Conservation (phyloP, 2,888 invertebrate genomes). For the Cerastis leucographa region DNA sequence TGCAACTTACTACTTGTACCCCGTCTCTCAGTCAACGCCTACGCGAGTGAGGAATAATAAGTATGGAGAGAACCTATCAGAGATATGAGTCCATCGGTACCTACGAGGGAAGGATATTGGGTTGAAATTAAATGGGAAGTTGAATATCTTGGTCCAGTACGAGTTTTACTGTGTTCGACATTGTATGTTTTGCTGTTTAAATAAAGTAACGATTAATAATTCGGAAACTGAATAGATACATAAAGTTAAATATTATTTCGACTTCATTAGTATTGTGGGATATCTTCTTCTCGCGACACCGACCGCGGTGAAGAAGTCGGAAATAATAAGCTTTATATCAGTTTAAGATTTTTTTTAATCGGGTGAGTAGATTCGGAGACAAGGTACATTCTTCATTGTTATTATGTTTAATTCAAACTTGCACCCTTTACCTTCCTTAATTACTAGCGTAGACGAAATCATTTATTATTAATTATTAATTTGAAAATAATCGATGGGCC, state of each 20-base stretch:
- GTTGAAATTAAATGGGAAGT: background rate
- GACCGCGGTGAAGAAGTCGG: background rate
- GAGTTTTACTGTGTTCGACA: background rate
- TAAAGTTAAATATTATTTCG: background rate
- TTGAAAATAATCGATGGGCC: background rate
- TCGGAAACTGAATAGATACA: background rate
- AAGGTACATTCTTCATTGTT: too few relatives aligned
- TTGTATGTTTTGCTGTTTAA: background rate
- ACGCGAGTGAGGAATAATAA: conserved; percentile 44
- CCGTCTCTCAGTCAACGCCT: conserved; percentile 29
- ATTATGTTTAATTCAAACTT: background rate
- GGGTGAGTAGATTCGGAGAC: background rate
- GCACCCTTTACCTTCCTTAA: background rate
- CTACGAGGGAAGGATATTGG: background rate
- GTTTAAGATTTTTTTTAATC: background rate
- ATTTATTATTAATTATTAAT: background rate
- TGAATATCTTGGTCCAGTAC: background rate
- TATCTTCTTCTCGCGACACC: background rate
- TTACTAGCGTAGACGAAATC: background rate
- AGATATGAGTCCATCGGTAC: background rate
- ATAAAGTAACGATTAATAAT: background rate
- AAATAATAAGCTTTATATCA: background rate
- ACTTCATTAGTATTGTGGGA: background rate
- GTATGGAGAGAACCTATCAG: conserved; percentile 3
- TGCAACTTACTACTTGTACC: conserved; percentile 40